Percentiles rank a stretch among this genome's conserved stretches.
Conservation (phyloP, 2,113 vertebrate species). For the Vulpes vulpes region DNA sequence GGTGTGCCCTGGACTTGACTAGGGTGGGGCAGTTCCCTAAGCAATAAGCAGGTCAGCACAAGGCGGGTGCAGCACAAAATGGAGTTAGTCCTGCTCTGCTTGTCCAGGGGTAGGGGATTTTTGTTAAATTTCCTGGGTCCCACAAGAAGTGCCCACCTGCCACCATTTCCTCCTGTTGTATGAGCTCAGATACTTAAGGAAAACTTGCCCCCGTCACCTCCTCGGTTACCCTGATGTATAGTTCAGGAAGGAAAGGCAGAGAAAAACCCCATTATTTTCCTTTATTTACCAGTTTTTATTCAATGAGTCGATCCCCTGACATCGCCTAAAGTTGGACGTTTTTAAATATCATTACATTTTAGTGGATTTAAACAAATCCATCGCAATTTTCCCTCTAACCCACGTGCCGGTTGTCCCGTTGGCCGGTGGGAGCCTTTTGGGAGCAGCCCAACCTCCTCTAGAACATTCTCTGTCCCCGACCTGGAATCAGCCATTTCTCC, state of each 20-base stretch:
- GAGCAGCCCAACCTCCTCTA: neutral
- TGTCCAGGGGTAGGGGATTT: no score
- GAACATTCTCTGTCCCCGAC: slow-evolving; percentile 13
- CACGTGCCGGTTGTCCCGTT: neutral
- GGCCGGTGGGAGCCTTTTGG: neutral
- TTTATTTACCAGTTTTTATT: slow-evolving; percentile 20
- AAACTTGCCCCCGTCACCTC: neutral
- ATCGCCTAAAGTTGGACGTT: neutral
- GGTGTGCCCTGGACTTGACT: no score
- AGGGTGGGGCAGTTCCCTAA: no score
- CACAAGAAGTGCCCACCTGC: no score
- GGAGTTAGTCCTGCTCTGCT: no score
- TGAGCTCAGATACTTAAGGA: neutral
- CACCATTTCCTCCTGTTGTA: neutral
- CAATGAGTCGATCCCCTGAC: neutral
- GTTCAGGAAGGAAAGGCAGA: neutral
- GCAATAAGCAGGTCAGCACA: no score
- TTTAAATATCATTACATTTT: neutral
- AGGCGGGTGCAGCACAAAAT: no score
- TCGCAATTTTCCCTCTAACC: neutral
- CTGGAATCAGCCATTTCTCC: neutral
- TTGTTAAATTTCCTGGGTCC: no score
- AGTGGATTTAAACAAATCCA: neutral
- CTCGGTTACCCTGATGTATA: neutral
- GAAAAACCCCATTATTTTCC: slow-evolving; percentile 48